A percentile compares a stretch with the other conserved stretches of the same genome.
Evolutionary conservation across 1,140 invertebrate genomes (phyloP).

Genomic region (Hermetia illucens): DNA sequence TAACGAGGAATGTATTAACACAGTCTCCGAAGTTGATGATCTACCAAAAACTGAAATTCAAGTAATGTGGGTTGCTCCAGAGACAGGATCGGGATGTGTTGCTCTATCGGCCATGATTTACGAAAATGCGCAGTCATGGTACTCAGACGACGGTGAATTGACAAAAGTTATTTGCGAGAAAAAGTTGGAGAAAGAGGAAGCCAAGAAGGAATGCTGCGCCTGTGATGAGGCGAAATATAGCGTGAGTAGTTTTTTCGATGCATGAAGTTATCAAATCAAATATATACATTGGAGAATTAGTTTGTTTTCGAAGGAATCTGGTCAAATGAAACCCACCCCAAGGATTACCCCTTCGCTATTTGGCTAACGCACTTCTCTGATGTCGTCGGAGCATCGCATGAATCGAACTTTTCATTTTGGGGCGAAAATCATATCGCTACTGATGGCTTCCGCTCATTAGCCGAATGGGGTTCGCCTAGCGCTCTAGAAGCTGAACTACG

Average conservation of each 20-base stretch:
- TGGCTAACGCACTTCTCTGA: constrained; percentile 97
- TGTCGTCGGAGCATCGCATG: constrained; percentile 91
- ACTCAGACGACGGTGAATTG: constrained; percentile 73
- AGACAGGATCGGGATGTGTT: constrained; percentile 70
- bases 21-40: constrained; percentile 62
- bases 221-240: constrained; percentile 86
- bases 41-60: constrained; percentile 74
- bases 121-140: constrained; percentile 71
- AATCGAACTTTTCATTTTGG: constrained; percentile 85
- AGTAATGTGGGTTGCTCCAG: constrained; percentile 81
- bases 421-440: constrained; percentile 78
- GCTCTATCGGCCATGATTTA: constrained; percentile 70
- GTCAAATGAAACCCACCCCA: constrained; percentile 92
- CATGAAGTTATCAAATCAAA: background rate
- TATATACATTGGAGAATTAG: constrained; percentile 30
- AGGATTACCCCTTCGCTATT: constrained; percentile 80
- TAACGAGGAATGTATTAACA: constrained; percentile 77
- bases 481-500: constrained; percentile 86
- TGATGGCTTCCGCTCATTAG: constrained; percentile 72
- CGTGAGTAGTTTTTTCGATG: constrained; percentile 34
- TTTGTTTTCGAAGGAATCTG: constrained; percentile 90
- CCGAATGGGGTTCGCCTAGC: constrained; percentile 60
- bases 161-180: constrained; percentile 69
- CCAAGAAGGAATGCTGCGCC: constrained; percentile 61
- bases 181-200: constrained; percentile 28